phyloP scores from a whole-genome alignment of 2,113 vertebrate genomes.

The Fregata magnificens region DNA sequence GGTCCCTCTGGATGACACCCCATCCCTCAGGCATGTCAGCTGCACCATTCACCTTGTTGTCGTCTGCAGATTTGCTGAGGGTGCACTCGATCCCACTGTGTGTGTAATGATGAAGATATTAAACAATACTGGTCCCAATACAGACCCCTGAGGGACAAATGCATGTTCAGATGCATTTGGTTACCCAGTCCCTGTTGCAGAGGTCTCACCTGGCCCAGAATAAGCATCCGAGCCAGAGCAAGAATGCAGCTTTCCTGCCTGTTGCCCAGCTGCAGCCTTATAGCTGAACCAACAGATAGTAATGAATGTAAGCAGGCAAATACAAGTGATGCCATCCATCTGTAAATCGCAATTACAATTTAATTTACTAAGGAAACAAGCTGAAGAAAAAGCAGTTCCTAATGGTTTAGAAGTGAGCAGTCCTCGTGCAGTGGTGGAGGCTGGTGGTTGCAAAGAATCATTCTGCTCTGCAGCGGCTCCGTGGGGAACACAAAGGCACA shows the following conservation, averaged over 20 bases:
- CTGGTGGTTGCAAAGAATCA: fast-evolving
- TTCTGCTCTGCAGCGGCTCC: not conserved
- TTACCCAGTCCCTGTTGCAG: not conserved
- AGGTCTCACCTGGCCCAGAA: not conserved
- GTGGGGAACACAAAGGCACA: fast-evolving
- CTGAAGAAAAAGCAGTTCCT: not conserved
- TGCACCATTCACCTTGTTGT: not conserved
- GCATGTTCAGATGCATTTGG: not conserved
- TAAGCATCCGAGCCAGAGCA: not conserved
- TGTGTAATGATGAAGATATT: not conserved
- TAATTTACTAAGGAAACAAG: not conserved
- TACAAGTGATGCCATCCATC: not conserved
- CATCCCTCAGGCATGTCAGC: too few relatives aligned
- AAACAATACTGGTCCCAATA: not conserved
- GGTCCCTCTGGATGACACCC: too few relatives aligned
- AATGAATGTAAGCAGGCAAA: not conserved
- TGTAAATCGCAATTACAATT: not conserved
- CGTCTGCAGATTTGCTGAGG: not conserved
- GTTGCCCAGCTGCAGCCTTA: not conserved
- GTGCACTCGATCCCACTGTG: not conserved
- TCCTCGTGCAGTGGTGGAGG: fast-evolving
- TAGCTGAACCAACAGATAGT: not conserved
- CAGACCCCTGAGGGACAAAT: not conserved
- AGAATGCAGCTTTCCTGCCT: not conserved
- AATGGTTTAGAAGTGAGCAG: not conserved